A percentile compares a stretch with the other conserved stretches of the same genome.
Conservation (phyloP, 1,140 invertebrate genomes). For the Cydia pomonella region DNA sequence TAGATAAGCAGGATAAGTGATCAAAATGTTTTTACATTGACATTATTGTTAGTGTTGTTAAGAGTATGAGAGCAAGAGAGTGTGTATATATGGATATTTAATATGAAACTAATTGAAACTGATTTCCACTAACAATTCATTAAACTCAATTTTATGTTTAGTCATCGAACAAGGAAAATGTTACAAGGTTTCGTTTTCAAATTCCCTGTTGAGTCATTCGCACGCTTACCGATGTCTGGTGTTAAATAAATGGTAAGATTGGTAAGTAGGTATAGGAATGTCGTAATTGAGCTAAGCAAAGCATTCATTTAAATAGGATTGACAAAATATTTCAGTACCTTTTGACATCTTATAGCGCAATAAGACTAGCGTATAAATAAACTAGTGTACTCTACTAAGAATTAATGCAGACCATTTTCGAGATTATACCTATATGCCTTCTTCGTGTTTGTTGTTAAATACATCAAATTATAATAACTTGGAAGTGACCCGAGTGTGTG, state of each 20-base stretch:
- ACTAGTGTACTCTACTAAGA: background rate
- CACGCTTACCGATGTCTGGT: background rate
- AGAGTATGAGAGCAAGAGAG: background rate
- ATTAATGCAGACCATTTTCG: background rate
- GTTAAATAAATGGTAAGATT: slow-evolving; percentile 1
- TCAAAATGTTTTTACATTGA: background rate
- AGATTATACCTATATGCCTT: background rate
- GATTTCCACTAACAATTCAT: background rate
- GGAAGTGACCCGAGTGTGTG: too few species aligned
- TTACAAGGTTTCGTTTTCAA: background rate
- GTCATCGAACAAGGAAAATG: background rate
- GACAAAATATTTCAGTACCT: background rate
- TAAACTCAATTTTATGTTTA: background rate
- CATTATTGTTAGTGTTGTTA: background rate
- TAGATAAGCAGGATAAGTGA: background rate
- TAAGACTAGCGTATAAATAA: slow-evolving; percentile 11
- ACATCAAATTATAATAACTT: too few species aligned
- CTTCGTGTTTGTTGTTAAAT: background rate
- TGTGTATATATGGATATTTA: background rate
- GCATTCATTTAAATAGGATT: background rate
- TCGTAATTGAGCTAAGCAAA: background rate
- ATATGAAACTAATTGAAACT: background rate
- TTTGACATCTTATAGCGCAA: background rate
- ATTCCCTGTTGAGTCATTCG: background rate
- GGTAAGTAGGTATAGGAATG: background rate